Base-by-base conservation (phyloP, 2,888 invertebrate genomes). In the Trichopoda pennipes region DNA sequence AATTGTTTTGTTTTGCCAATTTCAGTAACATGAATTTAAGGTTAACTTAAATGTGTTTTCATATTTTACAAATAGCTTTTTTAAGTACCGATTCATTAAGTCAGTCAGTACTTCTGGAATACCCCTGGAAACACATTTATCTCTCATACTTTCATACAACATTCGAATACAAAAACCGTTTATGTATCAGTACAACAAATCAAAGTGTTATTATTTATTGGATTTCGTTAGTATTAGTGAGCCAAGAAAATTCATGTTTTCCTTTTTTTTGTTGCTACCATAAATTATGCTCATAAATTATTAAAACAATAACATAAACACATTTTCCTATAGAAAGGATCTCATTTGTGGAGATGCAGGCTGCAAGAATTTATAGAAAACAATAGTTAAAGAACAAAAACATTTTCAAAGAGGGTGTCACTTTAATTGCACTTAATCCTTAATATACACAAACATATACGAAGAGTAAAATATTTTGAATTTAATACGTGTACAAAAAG, bases 281-380 rank as follows among this genome's bases (percentile, higher is more conserved):
- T 38, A 49, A 75, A 58, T 75, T 75, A 28, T 42, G 23, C 49
- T 60, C 38, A 75, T 66, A 66, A 75, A 66, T 75, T 58, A 14
- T 14, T 7, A 49, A 32, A 64, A 44, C 38, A 63, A 55, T 8
- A 61, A 32, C 61, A 32, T 42, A 10, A 28, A 14, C 16, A 14
- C 16, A 17, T 58, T n/a, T 55, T 7, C 17, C 6, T 3, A 47
- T 17, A 51, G 16, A 12, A 60, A 28, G 32, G 44, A 32, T 14
- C 17, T 28, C 12, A 16, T 49, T 19, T 44, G 28, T 42, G 17
- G 21, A 42, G 14, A 61, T 63, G 19, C 53, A 28, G 19, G 7
- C 23, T 23, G 42, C 19, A 23, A 44, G 19, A 53, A 55, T 61
- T 61, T 66, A n/a, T 61, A 17, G 44, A 55, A 61, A 60, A 60